Base-by-base conservation (phyloP, 2,797 vertebrate species). In the Rhabdomys pumilio region DNA sequence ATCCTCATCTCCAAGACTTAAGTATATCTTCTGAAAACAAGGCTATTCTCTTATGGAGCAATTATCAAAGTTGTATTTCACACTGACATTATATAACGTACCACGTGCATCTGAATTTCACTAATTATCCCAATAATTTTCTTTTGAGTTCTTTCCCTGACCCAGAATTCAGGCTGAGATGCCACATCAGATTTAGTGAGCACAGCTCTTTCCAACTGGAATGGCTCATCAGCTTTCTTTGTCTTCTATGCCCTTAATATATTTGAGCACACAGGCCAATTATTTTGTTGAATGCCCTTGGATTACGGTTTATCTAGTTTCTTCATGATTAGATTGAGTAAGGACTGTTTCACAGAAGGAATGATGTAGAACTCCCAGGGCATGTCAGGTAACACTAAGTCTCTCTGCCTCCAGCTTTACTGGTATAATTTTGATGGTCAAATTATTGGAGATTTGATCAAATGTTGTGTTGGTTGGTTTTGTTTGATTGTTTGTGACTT, bases 11-110 rank as follows among this genome's bases (percentile, higher is more conserved):
- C 80, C 65, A 93, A 67, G 83, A 80, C 34, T 38, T 61, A 8
- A 96, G 31, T 22, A 11, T n/a, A 86, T 53, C 90, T 91, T 83
- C 57, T 86, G 41, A 86, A 53, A 93, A 96, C 20, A 93, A 89
- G 87, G 63, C 67, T 44, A 76, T 80, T 89, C 67, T 94, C 79
- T 95, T 89, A 91, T 9, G 77, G 76, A 76, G 44, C 85, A 97
- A 73, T 65, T 94, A 92, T 59, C 44, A 90, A 96, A 96, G 92
- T 75, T 92, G 73, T 22, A 83, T 55, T 77, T 82, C 91, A 87
- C 2, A 88, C 3, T 81, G 59, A 89, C 19, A 67, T 29, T 90
- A 87, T 73, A 24, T 22, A 86, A 83, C 17, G 19, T 29, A 89
- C 12, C 89, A 19, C 8, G 31, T 53, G 61, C 38, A 93, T 65